Evolutionary conservation across 2,113 vertebrate species (phyloP).

Genomic region (Lasiurus borealis): DNA sequence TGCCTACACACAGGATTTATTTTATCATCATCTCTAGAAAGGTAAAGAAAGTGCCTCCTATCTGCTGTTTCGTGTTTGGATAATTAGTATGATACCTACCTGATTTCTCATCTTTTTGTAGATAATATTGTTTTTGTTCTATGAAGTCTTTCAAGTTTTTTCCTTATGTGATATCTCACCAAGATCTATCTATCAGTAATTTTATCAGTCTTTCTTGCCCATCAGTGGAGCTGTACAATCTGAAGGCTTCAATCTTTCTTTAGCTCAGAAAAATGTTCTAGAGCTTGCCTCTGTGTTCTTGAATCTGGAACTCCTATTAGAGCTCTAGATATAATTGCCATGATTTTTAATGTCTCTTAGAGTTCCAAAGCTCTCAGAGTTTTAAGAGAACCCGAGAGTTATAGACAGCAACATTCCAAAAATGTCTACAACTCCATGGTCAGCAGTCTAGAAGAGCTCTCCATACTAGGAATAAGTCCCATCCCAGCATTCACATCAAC

Average conservation of each 20-base stretch:
- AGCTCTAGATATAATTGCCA: neutral
- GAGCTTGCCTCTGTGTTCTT: neutral
- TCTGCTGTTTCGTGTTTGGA: neutral
- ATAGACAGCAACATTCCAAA: neutral
- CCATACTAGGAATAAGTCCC: neutral
- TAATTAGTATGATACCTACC: neutral
- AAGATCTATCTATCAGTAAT: neutral
- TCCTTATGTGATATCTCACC: neutral
- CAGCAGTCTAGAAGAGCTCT: neutral
- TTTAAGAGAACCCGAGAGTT: neutral
- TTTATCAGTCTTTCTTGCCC: neutral
- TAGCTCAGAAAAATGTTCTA: neutral
- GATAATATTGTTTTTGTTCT: neutral
- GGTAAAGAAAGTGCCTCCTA: neutral
- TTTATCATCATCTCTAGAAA: neutral
- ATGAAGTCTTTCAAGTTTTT: neutral
- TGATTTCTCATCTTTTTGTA: slow-evolving; percentile 11
- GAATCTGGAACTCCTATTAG: neutral
- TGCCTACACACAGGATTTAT: neutral
- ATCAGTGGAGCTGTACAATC: neutral
- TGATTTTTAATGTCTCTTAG: neutral
- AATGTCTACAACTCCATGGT: neutral
- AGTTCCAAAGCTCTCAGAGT: neutral
- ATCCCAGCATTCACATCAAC: neutral
- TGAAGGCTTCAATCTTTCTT: neutral